Evolutionary conservation across 1,140 invertebrate genomes (phyloP).

Genomic region (Anagrus nilaparvatae): DNA sequence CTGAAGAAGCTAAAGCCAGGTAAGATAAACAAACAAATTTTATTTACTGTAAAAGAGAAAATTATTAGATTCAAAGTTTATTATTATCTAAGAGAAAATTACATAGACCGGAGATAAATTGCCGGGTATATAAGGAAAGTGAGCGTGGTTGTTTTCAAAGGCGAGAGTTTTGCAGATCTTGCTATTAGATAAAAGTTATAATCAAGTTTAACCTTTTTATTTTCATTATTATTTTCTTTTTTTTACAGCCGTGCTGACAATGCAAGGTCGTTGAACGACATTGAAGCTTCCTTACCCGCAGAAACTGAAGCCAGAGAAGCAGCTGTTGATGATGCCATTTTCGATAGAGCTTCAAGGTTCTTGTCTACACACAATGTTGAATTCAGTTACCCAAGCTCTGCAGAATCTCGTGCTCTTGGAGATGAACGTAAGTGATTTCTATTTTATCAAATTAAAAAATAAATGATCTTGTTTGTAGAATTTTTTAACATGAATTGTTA

Average conservation of each 20-base stretch:
- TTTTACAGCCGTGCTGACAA: conserved; percentile 38
- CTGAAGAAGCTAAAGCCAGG: conserved; percentile 42
- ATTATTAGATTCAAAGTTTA: neutral
- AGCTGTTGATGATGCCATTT: conserved; percentile 62
- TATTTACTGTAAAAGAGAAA: neutral
- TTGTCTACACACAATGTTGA: conserved; percentile 68
- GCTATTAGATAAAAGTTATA: too few relatives aligned
- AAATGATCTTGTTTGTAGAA: neutral
- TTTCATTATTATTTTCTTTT: conserved; percentile 7
- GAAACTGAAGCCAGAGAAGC: conserved; percentile 61
- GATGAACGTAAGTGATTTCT: conserved; percentile 39
- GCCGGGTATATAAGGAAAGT: neutral
- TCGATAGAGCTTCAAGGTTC: conserved; percentile 63
- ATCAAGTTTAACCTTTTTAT: too few relatives aligned
- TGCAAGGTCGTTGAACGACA: conserved; percentile 43
- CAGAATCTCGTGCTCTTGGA: conserved; percentile 44
- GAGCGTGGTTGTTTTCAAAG: neutral
- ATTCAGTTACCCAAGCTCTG: conserved; percentile 61
- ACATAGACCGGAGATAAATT: neutral
- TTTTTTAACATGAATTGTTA: conserved; percentile 1
- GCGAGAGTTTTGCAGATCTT: neutral
- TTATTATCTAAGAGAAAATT: neutral
- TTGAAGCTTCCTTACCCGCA: conserved; percentile 48
- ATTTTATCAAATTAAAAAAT: neutral
- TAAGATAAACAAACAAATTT: conserved; percentile 17